Percentiles rank a stretch among this genome's conserved stretches.
phyloP scores from a whole-genome alignment of 92 coral and sea anemone genomes.

The Meandrina meandrites region DNA sequence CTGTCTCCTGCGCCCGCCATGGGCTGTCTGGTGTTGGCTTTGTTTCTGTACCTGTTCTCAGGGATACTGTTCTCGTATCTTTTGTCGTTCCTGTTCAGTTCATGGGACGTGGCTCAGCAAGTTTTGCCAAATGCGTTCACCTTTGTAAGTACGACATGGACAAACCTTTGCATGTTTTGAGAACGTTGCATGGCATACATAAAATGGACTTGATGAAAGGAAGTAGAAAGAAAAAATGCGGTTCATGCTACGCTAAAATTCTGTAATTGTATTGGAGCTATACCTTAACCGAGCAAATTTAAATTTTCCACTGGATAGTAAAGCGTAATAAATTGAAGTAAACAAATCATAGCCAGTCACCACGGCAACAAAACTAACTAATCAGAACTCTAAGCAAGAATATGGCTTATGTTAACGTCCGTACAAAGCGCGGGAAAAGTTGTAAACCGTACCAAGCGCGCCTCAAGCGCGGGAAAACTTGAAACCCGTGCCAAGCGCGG shows the following conservation, averaged over 20 bases:
- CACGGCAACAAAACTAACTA: not conserved
- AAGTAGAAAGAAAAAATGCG: not conserved
- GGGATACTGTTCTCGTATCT: slow-evolving; percentile 72
- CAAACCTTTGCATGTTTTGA: not conserved
- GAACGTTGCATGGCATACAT: not conserved
- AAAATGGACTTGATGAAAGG: not conserved
- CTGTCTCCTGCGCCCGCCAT: slow-evolving; percentile 78
- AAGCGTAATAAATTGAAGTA: not conserved
- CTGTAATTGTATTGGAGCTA: not conserved
- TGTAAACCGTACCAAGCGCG: too few species aligned
- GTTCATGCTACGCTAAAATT: not conserved
- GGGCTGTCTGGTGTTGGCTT: slow-evolving; percentile 71
- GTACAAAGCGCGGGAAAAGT: too few species aligned
- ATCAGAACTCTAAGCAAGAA: not conserved
- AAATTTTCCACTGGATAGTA: not conserved
- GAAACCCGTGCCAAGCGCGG: too few species aligned
- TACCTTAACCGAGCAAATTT: not conserved
- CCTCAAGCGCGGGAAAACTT: too few species aligned
- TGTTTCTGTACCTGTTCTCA: slow-evolving; percentile 65
- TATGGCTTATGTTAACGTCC: too few species aligned
- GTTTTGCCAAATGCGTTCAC: slow-evolving; percentile 58
- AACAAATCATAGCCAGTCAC: not conserved
- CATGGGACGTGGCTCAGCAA: slow-evolving; percentile 82
- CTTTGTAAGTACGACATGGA: slow-evolving; percentile 35
- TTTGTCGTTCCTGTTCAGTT: slow-evolving; percentile 72